phyloP scores from a whole-genome alignment of 2,113 vertebrate genomes.

The Euleptes europaea region DNA sequence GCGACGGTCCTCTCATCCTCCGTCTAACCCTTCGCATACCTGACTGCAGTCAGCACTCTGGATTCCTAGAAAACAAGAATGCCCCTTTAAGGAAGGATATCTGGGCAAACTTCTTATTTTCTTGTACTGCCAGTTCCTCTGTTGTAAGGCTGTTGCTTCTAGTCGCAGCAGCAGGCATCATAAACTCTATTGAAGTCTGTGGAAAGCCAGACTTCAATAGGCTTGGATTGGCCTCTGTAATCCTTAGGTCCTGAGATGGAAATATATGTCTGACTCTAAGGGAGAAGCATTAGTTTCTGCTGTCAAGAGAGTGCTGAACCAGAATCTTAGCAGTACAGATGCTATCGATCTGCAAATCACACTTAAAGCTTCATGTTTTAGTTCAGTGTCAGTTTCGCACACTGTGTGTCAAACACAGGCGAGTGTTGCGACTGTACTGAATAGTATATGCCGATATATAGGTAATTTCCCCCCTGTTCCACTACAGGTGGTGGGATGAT shows the following conservation, averaged over 20 bases:
- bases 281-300: constrained; percentile 25
- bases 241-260: not conserved
- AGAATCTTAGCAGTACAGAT: constrained; percentile 25
- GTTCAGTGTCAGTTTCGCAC: fast-evolving
- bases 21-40: not conserved
- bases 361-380: not conserved
- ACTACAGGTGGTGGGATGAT: not conserved
- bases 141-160: not conserved
- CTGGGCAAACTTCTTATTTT: not conserved
- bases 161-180: not conserved
- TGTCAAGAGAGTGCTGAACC: constrained; percentile 31
- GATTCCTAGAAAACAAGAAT: not conserved
- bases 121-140: not conserved
- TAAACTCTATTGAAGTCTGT: constrained; percentile 11
- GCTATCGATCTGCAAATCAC: constrained; percentile 9
- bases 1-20: not conserved
- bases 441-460: fast-evolving
- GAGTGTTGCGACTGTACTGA: fast-evolving
- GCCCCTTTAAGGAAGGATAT: not conserved
- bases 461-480: not conserved
- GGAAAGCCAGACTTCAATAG: constrained; percentile 12
- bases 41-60: not conserved
- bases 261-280: not conserved
- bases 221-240: not conserved
- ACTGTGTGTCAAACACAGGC: not conserved